Evolutionary conservation across 2,797 vertebrate species (phyloP), one percentile per base, ranked within the genome.

Genomic region (Mus spretus): DNA sequence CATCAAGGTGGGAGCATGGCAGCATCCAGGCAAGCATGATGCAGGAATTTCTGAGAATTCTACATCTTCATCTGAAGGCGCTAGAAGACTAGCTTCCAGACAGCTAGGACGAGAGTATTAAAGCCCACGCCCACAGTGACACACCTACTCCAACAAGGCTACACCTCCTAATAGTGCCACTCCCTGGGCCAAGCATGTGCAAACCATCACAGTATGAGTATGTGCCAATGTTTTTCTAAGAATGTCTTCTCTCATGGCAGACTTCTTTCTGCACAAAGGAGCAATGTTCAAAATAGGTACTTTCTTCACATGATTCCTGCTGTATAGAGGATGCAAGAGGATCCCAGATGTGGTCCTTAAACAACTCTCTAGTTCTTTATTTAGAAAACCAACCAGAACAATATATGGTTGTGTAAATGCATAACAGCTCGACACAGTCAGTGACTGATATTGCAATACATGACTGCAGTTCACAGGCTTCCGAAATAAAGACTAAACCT

Each of bases 221-320:
- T 37, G 31, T 91, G 72, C 91, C 96, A 88, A 74, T 67, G 61
- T 84, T 96, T 97, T 92, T 81, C 53, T 50, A 95, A 92, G 82
- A 92, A 89, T 67, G 14, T 63, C 59, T 74, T 67, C 57, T 91
- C 50, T 83, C 61, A n/a, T 85, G 50, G 80, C 65, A 72, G 15
- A 92, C 59, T 61, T 89, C n/a, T 55, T 59, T 22, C 74, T 37
- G 34, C 20, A 72, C 6, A 77, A 11, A 86, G 50, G n/a, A 90
- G 6, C 13, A 78, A 9, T 70, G 26, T 24, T 82, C 57, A 28
- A 88, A 91, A 79, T n/a, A 11, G 8, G 15, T 17, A 72, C 55
- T 85, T 88, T 85, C 59, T 95, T 88, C 28, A 50, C 26, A 20
- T 24, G 50, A 22, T 19, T 77, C 8, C 44, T 90, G 15, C 10